Percentiles rank a stretch among this genome's conserved stretches.
These are phyloP conservation scores for Drosophila mayaguana DNA, from an alignment of 2,888 invertebrate species.

Conservation along the genomic window DNA sequence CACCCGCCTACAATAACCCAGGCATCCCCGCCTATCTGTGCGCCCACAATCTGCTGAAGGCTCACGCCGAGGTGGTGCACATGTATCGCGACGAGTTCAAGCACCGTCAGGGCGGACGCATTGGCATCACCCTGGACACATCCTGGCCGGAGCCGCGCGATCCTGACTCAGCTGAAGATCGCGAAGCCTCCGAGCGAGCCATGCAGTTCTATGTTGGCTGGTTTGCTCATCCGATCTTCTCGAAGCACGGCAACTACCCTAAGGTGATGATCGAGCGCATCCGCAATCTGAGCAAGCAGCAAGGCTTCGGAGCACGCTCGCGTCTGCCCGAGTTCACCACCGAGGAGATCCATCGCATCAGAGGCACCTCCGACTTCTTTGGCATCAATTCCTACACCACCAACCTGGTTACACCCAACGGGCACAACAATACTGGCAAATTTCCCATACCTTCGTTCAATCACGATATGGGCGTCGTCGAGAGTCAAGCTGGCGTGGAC, in stretches of 20 bases:
- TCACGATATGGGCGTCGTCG: conserved; percentile 88
- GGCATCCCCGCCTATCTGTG: conserved; percentile 89
- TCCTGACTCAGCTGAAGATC: conserved; percentile 86
- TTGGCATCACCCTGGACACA: conserved; percentile 88
- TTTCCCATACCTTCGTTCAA: conserved; percentile 86
- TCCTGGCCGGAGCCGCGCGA: conserved; percentile 88
- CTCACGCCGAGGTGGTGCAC: conserved; percentile 90
- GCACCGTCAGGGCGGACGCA: conserved; percentile 87
- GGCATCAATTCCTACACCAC: conserved; percentile 91
- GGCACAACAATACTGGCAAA: conserved; percentile 83
- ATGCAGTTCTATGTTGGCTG: conserved; percentile 88
- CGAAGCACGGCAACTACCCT: conserved; percentile 88
- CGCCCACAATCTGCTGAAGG: conserved; percentile 90
- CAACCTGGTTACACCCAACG: conserved; percentile 84
- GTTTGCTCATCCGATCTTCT: conserved; percentile 89
- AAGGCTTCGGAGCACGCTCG: conserved; percentile 87
- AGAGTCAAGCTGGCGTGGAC: conserved; percentile 86
- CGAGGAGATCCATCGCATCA: conserved; percentile 87
- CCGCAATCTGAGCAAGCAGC: conserved; percentile 86
- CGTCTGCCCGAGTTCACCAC: conserved; percentile 88
- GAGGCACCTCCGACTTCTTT: conserved; percentile 89
- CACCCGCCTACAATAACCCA: conserved; percentile 87
- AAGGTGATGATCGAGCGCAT: conserved; percentile 88
- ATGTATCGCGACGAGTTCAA: conserved; percentile 88
- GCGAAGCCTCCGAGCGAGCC: conserved; percentile 87